Base-by-base conservation (phyloP, 1,140 invertebrate species). In the Heliconius congener region DNA sequence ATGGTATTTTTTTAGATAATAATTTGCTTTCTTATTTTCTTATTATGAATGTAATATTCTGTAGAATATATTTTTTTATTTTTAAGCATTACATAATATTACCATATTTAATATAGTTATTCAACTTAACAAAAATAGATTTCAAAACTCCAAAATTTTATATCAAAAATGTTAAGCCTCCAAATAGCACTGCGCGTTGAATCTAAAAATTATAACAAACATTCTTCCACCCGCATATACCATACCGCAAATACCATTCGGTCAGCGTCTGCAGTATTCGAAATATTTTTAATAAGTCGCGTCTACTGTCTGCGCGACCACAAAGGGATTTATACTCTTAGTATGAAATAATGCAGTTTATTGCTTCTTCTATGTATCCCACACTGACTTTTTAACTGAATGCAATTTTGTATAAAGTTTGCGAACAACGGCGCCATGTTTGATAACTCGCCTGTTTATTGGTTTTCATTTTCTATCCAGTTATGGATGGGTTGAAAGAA, bases 271-370 rank as follows among this genome's bases (percentile, higher is more conserved):
- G 74, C 27, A 76, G 66, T 76, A 76, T 76, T 76, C 57, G 74
- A 42, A 70, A 76, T 76, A 76, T 76, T 76, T 74, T 76, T 76
- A 76, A 76, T 76, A 76, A 76, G 74, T 75, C 74, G 55, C 39
- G 72, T 57, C 77, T 23, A 11, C 23, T 70, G 71, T 78, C 72
- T 78, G 72, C 72, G 72, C 71, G 72, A 78, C 39, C 30, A 39
- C 52, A 42, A 70, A 50, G 37, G 73, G 70, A 84, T 85, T 85
- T 84, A 82, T 84, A 78, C 77, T 75, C 52, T 37, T 13, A 70
- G 77, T 83, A 84, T 87, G 82, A 84, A 88, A 87, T 84, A 84
- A 85, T 83, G 80, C 78, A 84, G 79, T 73, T 78, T 78, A 78
- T 73, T 66, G 77, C 55, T 57, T 78, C 73, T 78, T 81, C 73